A percentile compares a stretch with the other conserved stretches of the same genome.
phyloP scores from a whole-genome alignment of 2,797 vertebrate species.

The Megalops cyprinoides region DNA sequence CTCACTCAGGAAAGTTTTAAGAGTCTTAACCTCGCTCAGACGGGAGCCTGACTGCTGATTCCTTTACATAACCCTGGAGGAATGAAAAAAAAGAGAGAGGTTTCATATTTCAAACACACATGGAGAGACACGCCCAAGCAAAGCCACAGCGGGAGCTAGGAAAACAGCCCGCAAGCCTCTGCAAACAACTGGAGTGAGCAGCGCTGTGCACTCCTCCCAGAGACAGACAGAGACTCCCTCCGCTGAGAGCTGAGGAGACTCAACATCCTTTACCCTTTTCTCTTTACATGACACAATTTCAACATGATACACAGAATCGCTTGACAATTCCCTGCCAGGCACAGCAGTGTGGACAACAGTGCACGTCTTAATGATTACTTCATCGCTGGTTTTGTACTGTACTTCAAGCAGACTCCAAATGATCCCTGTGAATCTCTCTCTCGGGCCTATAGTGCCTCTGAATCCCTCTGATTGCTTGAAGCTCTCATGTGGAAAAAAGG shows the following conservation, averaged over 20 bases:
- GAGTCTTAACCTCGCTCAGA: not conserved
- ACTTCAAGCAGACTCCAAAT: not conserved
- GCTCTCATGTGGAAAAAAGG: too few relatives aligned
- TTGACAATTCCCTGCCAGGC: too few relatives aligned
- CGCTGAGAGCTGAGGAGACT: not conserved
- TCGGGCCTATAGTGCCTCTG: not conserved
- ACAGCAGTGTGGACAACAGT: too few relatives aligned
- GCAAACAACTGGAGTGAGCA: not conserved
- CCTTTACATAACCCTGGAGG: not conserved
- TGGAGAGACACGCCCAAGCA: not conserved
- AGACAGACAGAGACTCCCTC: not conserved
- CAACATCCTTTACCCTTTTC: not conserved
- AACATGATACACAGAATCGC: not conserved
- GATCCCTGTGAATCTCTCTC: not conserved
- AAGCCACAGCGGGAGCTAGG: not conserved
- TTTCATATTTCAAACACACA: not conserved
- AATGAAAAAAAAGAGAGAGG: not conserved
- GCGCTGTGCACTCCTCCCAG: not conserved
- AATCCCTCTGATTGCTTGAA: not conserved
- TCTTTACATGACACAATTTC: not conserved
- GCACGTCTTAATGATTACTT: too few relatives aligned
- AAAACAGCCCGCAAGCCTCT: not conserved
- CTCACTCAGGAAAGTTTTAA: not conserved
- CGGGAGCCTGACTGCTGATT: not conserved
- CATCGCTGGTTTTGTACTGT: too few relatives aligned